A percentile compares a stretch with the other conserved stretches of the same genome.
Evolutionary conservation across 1,140 invertebrate species (phyloP).

Genomic region (Orius insidiosus): DNA sequence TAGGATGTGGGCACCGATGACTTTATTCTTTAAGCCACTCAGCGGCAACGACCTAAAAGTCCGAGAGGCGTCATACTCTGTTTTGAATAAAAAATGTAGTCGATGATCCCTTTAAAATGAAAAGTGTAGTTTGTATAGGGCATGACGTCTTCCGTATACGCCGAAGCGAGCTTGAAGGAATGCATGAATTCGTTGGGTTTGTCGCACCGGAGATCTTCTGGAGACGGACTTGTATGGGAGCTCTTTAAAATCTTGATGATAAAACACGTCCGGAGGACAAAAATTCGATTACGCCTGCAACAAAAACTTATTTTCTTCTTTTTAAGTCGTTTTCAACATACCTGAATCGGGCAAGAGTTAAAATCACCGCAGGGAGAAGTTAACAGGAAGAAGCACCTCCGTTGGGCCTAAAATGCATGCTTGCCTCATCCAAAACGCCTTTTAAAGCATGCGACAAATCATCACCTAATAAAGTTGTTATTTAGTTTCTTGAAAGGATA

Average conservation of each 20-base stretch:
- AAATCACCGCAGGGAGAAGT: constrained; percentile 94
- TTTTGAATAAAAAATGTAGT: constrained; percentile 97
- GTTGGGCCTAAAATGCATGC: constrained; percentile 38
- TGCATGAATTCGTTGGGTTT: constrained; percentile 81
- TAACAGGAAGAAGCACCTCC: constrained; percentile 74
- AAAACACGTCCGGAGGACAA: constrained; percentile 74
- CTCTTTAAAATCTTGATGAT: constrained; percentile 91
- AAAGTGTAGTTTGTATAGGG: constrained; percentile 98
- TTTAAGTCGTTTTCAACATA: constrained; percentile 26
- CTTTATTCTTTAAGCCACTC: constrained; percentile 90
- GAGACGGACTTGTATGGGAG: constrained; percentile 82
- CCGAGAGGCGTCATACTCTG: constrained; percentile 88
- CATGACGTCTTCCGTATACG: constrained; percentile 90
- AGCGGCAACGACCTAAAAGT: constrained; percentile 79
- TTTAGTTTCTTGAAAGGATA: too few relatives aligned
- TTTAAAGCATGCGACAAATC: constrained; percentile 90
- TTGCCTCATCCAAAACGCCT: constrained; percentile 62
- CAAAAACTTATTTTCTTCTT: constrained; percentile 11
- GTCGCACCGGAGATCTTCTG: constrained; percentile 72
- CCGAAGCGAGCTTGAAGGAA: constrained; percentile 84
- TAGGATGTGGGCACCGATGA: constrained; percentile 97
- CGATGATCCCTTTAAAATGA: constrained; percentile 99
- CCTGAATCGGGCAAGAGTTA: constrained; percentile 97
- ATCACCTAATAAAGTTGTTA: too few relatives aligned
- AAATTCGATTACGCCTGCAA: constrained; percentile 94